These are phyloP conservation scores for Drosophila arizonae DNA, from an alignment of 1,140 invertebrate species.

Conservation along the genomic window DNA sequence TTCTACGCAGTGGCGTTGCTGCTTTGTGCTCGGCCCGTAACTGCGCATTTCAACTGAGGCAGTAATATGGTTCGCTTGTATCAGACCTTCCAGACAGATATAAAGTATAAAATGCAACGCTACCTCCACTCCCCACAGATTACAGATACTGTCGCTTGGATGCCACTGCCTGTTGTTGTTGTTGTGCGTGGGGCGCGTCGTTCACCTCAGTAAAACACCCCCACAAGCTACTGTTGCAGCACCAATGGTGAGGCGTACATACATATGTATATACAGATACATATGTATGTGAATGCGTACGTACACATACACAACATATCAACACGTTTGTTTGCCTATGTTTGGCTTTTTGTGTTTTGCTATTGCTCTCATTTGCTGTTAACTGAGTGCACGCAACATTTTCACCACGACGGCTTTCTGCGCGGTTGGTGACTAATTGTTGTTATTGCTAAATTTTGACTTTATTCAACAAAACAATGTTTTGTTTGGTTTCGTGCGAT, in stretches of 20 bases:
- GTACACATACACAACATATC: not conserved
- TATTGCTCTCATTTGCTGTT: constrained; percentile 32
- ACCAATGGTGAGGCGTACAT: not conserved
- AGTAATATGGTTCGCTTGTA: constrained; percentile 1
- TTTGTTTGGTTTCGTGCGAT: constrained; percentile 24
- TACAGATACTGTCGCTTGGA: constrained; percentile 4
- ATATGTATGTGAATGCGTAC: too few relatives aligned
- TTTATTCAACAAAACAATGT: constrained; percentile 20
- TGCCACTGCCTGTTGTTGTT: constrained; percentile 22
- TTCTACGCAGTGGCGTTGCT: constrained; percentile 11
- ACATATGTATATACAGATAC: not conserved
- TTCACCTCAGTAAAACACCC: constrained; percentile 39
- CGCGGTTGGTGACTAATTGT: constrained; percentile 39
- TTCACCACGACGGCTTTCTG: constrained; percentile 33
- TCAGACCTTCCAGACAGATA: constrained; percentile 16
- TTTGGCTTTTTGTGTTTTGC: constrained; percentile 6
- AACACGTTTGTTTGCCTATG: not conserved
- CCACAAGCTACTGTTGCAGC: constrained; percentile 8
- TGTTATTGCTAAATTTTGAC: constrained; percentile 33
- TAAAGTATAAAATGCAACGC: constrained; percentile 26
- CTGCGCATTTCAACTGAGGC: constrained; percentile 22
- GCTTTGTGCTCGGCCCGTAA: constrained; percentile 1
- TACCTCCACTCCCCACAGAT: constrained; percentile 13
- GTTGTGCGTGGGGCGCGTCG: constrained; percentile 34
- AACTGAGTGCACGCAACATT: constrained; percentile 22